Conservation (phyloP, 2,888 invertebrate species). For the Tillus elongatus region DNA sequence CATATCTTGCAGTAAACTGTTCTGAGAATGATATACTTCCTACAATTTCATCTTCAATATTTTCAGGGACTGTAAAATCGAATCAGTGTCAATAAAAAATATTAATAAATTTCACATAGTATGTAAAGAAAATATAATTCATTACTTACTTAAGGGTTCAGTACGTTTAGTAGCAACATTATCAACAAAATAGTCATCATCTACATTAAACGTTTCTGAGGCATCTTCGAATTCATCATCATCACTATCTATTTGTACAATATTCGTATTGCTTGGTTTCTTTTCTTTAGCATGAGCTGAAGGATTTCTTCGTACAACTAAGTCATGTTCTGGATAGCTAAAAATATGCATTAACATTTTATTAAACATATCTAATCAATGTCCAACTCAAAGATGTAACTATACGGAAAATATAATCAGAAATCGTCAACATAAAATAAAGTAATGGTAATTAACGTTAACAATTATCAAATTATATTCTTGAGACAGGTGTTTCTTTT, state of each 20-base stretch:
- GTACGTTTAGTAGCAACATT: constrained; percentile 59
- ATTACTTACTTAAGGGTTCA: constrained; percentile 65
- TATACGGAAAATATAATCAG: too few species aligned
- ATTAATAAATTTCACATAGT: constrained; percentile 3
- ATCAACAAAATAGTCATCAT: constrained; percentile 82
- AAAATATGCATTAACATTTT: constrained; percentile 15
- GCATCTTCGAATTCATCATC: constrained; percentile 82
- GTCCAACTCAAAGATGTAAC: too few species aligned
- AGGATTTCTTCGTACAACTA: constrained; percentile 35
- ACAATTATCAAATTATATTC: too few species aligned
- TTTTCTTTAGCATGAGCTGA: constrained; percentile 27
- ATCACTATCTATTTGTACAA: constrained; percentile 64
- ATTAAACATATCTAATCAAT: constrained; percentile 6
- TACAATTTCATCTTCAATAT: constrained; percentile 73
- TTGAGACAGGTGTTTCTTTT: too few species aligned
- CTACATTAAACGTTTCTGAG: constrained; percentile 69
- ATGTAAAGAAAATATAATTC: constrained; percentile 10
- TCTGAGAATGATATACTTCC: constrained; percentile 81
- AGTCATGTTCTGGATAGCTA: constrained; percentile 41
- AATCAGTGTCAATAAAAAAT: constrained; percentile 10
- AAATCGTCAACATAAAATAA: too few species aligned
- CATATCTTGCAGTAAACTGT: constrained; percentile 79
- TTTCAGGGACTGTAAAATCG: constrained; percentile 74
- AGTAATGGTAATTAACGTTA: too few species aligned
- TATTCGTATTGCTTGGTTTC: constrained; percentile 40